phyloP scores from a whole-genome alignment of 2,888 invertebrate genomes.

The Oligia fasciuncula region DNA sequence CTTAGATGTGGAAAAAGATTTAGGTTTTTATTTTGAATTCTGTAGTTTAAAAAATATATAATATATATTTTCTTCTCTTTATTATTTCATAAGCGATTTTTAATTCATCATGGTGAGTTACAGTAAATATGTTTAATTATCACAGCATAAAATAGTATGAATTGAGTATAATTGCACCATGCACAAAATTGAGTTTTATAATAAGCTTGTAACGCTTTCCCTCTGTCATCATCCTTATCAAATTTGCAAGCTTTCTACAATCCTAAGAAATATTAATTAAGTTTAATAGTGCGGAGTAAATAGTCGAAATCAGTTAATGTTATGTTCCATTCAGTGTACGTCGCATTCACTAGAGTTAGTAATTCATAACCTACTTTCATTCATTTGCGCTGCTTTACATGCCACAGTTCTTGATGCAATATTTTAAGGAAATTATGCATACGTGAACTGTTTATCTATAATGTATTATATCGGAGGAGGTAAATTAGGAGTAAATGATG shows the following conservation, averaged over 20 bases:
- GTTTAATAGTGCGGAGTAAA: slow-evolving; percentile 33
- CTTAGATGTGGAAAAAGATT: slow-evolving; percentile 24
- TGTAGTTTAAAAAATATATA: not conserved
- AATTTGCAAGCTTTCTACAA: slow-evolving; percentile 26
- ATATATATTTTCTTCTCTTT: not conserved
- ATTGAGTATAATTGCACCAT: not conserved
- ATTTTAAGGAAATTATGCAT: slow-evolving; percentile 7
- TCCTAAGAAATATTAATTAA: slow-evolving; percentile 33
- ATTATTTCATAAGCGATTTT: not conserved
- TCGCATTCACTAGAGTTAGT: slow-evolving; percentile 32
- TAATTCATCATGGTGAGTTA: not conserved
- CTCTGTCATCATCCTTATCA: not conserved
- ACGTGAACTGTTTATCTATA: not conserved
- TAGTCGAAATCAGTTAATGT: slow-evolving; percentile 52
- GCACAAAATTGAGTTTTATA: not conserved
- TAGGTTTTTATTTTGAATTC: slow-evolving; percentile 14
- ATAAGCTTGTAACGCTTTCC: not conserved
- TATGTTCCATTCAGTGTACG: slow-evolving; percentile 34
- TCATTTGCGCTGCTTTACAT: slow-evolving; percentile 30
- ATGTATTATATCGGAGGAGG: not conserved
- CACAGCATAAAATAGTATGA: accelerated
- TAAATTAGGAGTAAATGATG: not conserved
- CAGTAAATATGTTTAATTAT: not conserved
- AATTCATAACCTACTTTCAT: slow-evolving; percentile 57
- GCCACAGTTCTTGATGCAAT: slow-evolving; percentile 25